Evolutionary conservation across 1,140 invertebrate genomes (phyloP), one percentile per base, ranked within the genome.

Genomic region (Cydia strobilella): DNA sequence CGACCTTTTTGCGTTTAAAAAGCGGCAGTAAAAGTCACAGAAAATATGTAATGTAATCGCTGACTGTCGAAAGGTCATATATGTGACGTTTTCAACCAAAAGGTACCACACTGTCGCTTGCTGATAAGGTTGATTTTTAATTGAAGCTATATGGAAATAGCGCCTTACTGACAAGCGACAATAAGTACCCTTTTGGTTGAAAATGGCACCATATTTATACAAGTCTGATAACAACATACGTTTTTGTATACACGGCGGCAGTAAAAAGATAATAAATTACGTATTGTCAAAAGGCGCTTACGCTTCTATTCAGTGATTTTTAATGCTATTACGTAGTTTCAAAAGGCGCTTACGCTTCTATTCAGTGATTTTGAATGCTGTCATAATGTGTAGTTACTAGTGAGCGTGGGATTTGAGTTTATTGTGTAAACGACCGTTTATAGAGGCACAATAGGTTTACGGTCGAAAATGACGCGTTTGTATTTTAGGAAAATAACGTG

Each of bases 381-480:
- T 59, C 23, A 59, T 59, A 59, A 59, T 59, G 20, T 23, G 54
- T 59, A 59, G 54, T 59, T 59, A 51, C 45, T 48, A 54, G 54
- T 59, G 54, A 59, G 20, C 54, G 54, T 59, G 54, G 54, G 54
- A 59, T 59, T 12, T n/a, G 54, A 59, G 54, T 59, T 59, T 59
- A 59, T 59, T 59, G 54, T 59, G 54, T 59, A 59, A 59, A 59
- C 54, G 54, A n/a, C 54, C 54, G 54, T 59, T 59, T 59, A 59
- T 59, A 13, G 42, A 48, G 45, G 54, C 20, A 59, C 54, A 59
- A 59, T 59, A 12, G 5, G 9, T 39, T n/a, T n/a, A 54, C 15
- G 15, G 1, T n/a, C 1, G 18, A 59, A 23, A 59, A 59, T 59
- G 9, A 59, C 9, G n/a, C 7, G 54, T 59, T 18, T 23, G n/a